Evolutionary conservation across 1,140 invertebrate species (phyloP).

Genomic region (Semibalanus balanoides): DNA sequence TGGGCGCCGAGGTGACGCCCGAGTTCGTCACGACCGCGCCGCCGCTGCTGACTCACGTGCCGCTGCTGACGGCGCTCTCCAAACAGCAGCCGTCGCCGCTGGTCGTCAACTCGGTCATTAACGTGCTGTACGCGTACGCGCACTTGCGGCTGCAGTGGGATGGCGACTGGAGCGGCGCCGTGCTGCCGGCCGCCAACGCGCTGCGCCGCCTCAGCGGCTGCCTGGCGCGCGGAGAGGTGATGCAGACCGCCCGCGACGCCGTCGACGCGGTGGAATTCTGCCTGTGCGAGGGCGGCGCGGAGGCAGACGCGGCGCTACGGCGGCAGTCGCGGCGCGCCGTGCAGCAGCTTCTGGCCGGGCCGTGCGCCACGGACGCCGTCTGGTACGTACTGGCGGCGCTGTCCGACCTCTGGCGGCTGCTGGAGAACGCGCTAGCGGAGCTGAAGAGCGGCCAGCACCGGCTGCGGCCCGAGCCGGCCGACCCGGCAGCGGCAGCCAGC

Average conservation of each 20-base stretch:
- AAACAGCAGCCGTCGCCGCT: background rate
- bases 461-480: background rate
- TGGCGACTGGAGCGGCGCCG: background rate
- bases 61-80: slow-evolving; percentile 6
- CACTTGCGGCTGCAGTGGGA: slow-evolving; percentile 2
- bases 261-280: slow-evolving; percentile 4
- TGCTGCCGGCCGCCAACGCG: background rate
- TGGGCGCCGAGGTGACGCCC: slow-evolving; percentile 8
- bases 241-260: background rate
- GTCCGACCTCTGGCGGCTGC: slow-evolving; percentile 14
- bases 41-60: slow-evolving; percentile 24
- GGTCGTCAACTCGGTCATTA: slow-evolving; percentile 7
- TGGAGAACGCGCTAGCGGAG: background rate
- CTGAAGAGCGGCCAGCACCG: background rate
- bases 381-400: slow-evolving; percentile 16
- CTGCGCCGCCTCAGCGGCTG: background rate
- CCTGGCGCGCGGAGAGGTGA: background rate
- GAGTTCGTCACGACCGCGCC: slow-evolving; percentile 13
- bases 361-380: background rate
- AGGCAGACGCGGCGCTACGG: slow-evolving; percentile 9
- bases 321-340: slow-evolving; percentile 6
- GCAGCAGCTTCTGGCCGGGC: slow-evolving; percentile 13
- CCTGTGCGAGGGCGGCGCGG: slow-evolving; percentile 11
- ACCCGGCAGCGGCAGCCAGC: background rate
- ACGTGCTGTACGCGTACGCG: slow-evolving; percentile 11